Conservation (phyloP, 2,113 vertebrate genomes). For the Willisornis vidua region DNA sequence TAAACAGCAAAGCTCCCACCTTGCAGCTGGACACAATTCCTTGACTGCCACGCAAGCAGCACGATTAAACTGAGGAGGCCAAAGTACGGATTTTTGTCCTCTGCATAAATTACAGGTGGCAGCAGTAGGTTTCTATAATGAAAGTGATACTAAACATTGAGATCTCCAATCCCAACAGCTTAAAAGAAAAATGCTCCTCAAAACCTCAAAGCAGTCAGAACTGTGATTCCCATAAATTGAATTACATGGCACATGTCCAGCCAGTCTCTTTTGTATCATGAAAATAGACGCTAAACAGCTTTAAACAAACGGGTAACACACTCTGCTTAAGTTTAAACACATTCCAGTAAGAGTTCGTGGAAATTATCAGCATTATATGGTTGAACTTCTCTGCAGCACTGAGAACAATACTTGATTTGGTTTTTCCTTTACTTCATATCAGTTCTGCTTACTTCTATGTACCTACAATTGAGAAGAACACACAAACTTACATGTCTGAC, state of each 20-base stretch:
- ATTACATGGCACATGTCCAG: not conserved
- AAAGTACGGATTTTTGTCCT: not conserved
- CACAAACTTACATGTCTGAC: not conserved
- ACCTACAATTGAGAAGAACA: not conserved
- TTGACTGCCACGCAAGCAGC: not conserved
- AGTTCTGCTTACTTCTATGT: not conserved
- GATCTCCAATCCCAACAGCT: not conserved
- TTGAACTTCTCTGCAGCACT: not conserved
- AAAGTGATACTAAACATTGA: not conserved
- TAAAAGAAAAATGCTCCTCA: not conserved
- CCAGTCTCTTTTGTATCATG: not conserved
- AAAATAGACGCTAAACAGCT: not conserved
- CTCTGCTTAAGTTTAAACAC: not conserved
- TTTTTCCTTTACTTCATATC: not conserved
- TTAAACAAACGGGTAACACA: not conserved
- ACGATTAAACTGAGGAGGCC: not conserved
- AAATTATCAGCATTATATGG: not conserved
- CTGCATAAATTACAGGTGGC: not conserved
- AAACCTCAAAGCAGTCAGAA: not conserved
- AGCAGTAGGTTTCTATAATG: not conserved
- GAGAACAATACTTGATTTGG: not conserved
- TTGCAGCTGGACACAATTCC: not conserved
- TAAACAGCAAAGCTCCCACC: not conserved
- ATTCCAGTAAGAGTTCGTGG: not conserved
- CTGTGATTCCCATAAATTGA: not conserved